These are phyloP conservation scores for Nothocercus nigrocapillus DNA, from an alignment of 2,113 vertebrate species.

Conservation along the genomic window DNA sequence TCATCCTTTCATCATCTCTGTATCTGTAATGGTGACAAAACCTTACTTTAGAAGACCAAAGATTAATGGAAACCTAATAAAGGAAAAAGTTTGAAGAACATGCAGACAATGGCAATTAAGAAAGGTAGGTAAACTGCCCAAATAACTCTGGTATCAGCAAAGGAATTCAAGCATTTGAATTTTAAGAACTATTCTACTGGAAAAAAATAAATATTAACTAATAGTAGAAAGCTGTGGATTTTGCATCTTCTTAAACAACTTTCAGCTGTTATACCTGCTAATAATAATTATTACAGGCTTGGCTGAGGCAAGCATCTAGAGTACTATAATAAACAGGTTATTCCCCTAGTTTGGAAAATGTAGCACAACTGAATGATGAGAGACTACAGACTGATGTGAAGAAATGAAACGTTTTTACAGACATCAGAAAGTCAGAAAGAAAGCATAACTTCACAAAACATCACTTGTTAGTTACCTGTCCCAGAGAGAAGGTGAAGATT, in stretches of 20 bases:
- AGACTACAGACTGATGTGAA: slow-evolving; percentile 1
- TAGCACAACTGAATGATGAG: neutral
- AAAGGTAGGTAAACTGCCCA: neutral
- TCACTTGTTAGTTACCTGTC: slow-evolving; percentile 82
- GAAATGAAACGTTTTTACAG: slow-evolving; percentile 41
- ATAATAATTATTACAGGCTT: slow-evolving; percentile 22
- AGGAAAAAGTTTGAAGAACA: neutral
- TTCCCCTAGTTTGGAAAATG: slow-evolving; percentile 6
- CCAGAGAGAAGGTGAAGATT: slow-evolving; percentile 84
- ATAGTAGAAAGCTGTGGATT: neutral
- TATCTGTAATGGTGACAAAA: neutral
- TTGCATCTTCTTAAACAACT: neutral
- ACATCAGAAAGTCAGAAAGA: slow-evolving; percentile 65
- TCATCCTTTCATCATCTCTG: neutral
- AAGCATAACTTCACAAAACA: slow-evolving; percentile 72
- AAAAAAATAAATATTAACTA: neutral
- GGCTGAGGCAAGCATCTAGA: slow-evolving; percentile 16
- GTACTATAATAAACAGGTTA: neutral
- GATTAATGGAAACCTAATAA: neutral
- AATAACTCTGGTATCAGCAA: neutral
- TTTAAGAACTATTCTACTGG: neutral
- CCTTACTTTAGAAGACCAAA: neutral
- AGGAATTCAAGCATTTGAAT: neutral
- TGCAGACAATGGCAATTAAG: neutral
- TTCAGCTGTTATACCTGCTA: neutral